Percentiles rank a stretch among this genome's conserved stretches.
phyloP scores from a whole-genome alignment of 2,888 invertebrate genomes.

The Eurytoma adleriae region DNA sequence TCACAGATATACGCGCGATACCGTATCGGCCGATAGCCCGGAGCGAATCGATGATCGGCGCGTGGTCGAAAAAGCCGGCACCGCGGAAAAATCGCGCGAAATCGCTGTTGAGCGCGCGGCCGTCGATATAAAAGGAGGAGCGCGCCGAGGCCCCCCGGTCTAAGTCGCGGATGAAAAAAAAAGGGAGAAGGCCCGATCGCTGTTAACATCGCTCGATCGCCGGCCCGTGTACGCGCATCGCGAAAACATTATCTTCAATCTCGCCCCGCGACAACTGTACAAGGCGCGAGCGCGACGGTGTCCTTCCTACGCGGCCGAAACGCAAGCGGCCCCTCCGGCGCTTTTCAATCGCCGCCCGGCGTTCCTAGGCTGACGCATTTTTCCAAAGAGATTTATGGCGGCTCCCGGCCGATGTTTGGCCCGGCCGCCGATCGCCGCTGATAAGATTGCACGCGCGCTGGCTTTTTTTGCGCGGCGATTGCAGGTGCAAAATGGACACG shows the following conservation, averaged over 20 bases:
- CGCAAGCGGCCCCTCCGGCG: conserved; percentile 1
- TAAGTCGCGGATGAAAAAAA: too few relatives aligned
- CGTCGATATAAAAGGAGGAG: conserved; percentile 12
- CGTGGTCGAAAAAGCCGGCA: not conserved
- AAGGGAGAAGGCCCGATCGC: not conserved
- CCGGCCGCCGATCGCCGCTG: not conserved
- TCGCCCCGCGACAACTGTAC: not conserved
- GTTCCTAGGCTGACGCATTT: conserved; percentile 3
- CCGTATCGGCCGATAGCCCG: conserved; percentile 1
- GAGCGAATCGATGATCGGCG: conserved; percentile 19
- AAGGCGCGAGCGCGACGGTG: not conserved
- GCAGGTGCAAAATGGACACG: conserved; percentile 47
- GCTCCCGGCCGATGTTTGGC: not conserved
- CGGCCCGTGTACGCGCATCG: conserved; percentile 20
- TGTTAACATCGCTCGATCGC: conserved; percentile 35
- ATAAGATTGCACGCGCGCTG: not conserved
- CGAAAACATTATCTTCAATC: conserved; percentile 51
- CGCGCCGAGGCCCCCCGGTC: not conserved
- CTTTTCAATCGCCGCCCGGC: not conserved
- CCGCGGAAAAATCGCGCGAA: not conserved
- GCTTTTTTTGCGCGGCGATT: not conserved
- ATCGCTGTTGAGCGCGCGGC: conserved; percentile 1
- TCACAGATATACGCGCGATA: conserved; percentile 23
- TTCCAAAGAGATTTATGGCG: conserved; percentile 16
- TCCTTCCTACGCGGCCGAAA: conserved; percentile 11